Evolutionary conservation across 1,140 invertebrate genomes (phyloP).

Genomic region (Solenopsis invicta): DNA sequence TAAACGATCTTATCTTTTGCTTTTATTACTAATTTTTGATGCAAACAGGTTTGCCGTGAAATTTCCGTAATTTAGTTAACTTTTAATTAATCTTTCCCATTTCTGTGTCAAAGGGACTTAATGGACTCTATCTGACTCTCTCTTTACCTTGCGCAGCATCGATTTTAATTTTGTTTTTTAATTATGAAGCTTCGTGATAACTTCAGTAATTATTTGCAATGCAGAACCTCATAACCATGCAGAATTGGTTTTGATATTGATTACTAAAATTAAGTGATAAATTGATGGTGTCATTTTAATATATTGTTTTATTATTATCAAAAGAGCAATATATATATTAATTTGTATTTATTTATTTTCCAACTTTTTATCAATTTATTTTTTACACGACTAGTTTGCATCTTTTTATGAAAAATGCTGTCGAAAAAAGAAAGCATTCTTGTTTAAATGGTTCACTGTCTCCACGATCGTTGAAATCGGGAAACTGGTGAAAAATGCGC

Average conservation of each 20-base stretch:
- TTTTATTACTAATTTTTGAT: background rate
- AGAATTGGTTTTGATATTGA: background rate
- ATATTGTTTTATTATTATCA: conserved; percentile 18
- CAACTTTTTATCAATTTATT: background rate
- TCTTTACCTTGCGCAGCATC: background rate
- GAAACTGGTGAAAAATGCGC: background rate
- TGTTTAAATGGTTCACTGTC: background rate
- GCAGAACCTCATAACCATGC: background rate
- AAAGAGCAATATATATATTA: background rate
- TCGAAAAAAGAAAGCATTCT: background rate
- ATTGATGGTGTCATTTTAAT: background rate
- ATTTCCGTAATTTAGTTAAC: background rate
- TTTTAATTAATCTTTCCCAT: background rate
- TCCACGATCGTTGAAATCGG: background rate
- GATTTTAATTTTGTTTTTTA: conserved; percentile 19
- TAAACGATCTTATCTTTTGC: background rate
- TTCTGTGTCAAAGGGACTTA: background rate
- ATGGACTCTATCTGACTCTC: background rate
- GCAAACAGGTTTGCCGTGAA: background rate
- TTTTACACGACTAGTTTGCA: background rate
- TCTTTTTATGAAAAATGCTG: background rate
- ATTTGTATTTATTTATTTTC: conserved; percentile 27
- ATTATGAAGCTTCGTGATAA: background rate
- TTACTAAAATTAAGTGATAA: background rate
- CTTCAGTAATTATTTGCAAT: conserved; percentile 37